These are phyloP conservation scores for Chroicocephalus ridibundus DNA, from an alignment of 2,113 vertebrate genomes.

Conservation along the genomic window DNA sequence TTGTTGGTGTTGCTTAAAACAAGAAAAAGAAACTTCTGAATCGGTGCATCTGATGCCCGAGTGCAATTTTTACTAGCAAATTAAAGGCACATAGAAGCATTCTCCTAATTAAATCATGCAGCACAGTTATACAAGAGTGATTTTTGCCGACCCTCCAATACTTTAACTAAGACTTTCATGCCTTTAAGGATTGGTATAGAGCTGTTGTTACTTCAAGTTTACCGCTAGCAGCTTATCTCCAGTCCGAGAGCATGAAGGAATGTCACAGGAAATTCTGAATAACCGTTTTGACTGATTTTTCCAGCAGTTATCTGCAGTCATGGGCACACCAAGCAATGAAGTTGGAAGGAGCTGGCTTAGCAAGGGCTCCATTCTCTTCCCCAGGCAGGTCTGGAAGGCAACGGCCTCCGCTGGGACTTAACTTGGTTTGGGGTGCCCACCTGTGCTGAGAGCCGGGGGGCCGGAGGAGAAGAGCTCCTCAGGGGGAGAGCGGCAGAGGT, in stretches of 20 bases:
- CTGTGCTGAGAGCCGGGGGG: accelerated
- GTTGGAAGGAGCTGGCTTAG: accelerated
- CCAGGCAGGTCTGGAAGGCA: not conserved
- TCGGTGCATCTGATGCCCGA: accelerated
- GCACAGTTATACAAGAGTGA: accelerated
- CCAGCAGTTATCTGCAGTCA: accelerated
- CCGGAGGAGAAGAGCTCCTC: not conserved
- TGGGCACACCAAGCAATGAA: accelerated
- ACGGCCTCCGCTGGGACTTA: not conserved
- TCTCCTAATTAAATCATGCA: not conserved
- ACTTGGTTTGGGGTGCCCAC: accelerated
- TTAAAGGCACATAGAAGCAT: too few species aligned
- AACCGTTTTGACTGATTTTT: accelerated
- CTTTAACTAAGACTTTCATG: not conserved
- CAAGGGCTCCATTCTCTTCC: too few species aligned
- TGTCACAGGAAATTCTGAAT: accelerated
- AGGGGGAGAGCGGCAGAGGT: not conserved
- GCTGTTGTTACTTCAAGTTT: not conserved
- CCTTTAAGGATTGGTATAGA: accelerated
- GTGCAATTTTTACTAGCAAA: not conserved
- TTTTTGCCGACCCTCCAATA: not conserved
- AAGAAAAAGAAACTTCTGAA: not conserved
- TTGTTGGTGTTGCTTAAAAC: not conserved
- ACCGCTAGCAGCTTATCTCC: accelerated
- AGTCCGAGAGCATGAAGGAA: accelerated